phyloP scores from a whole-genome alignment of 2,797 vertebrate genomes.

The Naso thynnoides region DNA sequence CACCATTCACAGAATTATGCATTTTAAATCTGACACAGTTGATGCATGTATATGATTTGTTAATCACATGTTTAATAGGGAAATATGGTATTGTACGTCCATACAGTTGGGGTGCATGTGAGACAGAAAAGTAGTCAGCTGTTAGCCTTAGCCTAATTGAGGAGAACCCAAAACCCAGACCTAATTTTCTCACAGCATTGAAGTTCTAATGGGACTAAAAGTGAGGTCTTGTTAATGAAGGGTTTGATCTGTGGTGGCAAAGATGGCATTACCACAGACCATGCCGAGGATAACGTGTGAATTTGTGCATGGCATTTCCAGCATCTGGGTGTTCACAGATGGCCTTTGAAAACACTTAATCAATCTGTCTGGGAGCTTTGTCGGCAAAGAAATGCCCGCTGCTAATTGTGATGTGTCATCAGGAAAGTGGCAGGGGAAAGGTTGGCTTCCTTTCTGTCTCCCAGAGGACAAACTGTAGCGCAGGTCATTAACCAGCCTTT shows the following conservation, averaged over 20 bases:
- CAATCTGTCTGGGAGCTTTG: conserved; percentile 53
- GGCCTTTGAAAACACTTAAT: conserved; percentile 45
- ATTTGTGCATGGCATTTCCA: conserved; percentile 29
- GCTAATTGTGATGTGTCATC: conserved; percentile 76
- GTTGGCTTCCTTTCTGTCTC: conserved; percentile 55
- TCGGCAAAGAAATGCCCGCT: conserved; percentile 49
- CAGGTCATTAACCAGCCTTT: conserved; percentile 68
- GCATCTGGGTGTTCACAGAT: conserved; percentile 43
- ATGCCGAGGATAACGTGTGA: conserved; percentile 1
- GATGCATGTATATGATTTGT: background rate
- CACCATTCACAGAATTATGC: background rate
- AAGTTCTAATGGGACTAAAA: background rate
- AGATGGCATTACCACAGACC: background rate
- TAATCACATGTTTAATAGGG: background rate
- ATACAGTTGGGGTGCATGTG: too few species aligned
- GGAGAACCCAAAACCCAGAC: too few species aligned
- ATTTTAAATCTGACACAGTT: background rate
- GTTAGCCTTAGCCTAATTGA: too few species aligned
- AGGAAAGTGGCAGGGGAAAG: conserved; percentile 56
- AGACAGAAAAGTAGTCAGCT: too few species aligned
- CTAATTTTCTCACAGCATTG: background rate
- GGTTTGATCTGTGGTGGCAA: background rate
- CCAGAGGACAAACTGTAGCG: conserved; percentile 53
- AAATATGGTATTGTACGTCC: background rate
- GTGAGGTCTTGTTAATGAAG: background rate